Evolutionary conservation across 1,140 invertebrate genomes (phyloP), one percentile per base, ranked within the genome.

Genomic region (Drosophila littoralis): DNA sequence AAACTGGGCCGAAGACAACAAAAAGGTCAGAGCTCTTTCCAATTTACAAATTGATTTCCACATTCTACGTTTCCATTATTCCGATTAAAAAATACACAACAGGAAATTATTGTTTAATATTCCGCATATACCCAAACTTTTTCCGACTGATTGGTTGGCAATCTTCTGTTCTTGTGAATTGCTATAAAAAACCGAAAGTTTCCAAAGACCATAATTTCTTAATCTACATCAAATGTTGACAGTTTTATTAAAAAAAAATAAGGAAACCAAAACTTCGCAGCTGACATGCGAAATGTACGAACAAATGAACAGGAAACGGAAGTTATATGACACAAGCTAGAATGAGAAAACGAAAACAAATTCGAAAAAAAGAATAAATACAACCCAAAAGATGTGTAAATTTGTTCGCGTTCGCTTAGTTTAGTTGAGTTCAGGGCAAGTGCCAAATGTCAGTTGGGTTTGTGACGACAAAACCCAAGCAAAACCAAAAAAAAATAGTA

Each of bases 151-250:
- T 63, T 63, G 17, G 40, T 15, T 46, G 50, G 40, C 58, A 61
- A 63, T 63, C 13, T 57, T 61, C 36, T 13, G 17, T 35, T n/a
- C 17, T 33, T 17, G 22, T 51, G 50, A n/a, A 45, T 54, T 43
- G 48, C 40, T 8, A 35, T 9, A 33, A 60, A 48, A 55, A 51
- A 28, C 22, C 22, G 4, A 79, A 80, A 69, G 63, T 78, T 77
- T 64, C 13, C 42, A 45, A 77, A 52, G 59, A 71, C 84, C 79
- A 88, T 86, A 88, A 89, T 88, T 88, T 89, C 83, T 89, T 89
- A 88, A 86, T 86, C 82, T 86, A 86, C 83, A 86, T 86, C 82
- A 86, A 86, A 81, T 86, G 82, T 74, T 88, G 80, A 88, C 84
- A 88, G 84, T 89, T 88, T 89, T 89, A 89, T 89, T 83, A 88